Percentiles rank a stretch among this genome's conserved stretches.
Conservation (phyloP, 2,888 invertebrate genomes). For the Endomychus coccineus region DNA sequence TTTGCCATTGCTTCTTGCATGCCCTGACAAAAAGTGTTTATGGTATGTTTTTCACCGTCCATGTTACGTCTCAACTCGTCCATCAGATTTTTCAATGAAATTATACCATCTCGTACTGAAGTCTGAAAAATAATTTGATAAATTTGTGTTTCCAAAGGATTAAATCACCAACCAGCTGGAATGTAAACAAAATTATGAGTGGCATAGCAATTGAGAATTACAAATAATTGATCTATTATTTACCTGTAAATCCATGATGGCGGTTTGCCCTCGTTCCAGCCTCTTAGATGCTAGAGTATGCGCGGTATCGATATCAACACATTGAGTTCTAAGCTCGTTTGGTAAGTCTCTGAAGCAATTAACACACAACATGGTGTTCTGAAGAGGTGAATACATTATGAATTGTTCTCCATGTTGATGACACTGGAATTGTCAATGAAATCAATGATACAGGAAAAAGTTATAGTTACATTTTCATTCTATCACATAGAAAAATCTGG, state of each 20-base stretch:
- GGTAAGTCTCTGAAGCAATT: conserved; percentile 66
- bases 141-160: too few species aligned
- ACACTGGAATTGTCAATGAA: conserved; percentile 52
- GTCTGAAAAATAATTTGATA: conserved; percentile 48
- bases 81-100: conserved; percentile 57
- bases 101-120: conserved; percentile 59
- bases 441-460: too few species aligned
- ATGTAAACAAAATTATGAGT: too few species aligned
- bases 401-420: conserved; percentile 63
- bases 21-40: conserved; percentile 59
- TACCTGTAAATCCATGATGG: conserved; percentile 42
- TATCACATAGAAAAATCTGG: too few species aligned
- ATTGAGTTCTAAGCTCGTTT: conserved; percentile 58
- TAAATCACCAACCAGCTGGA: too few species aligned
- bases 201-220: too few species aligned
- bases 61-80: conserved; percentile 60
- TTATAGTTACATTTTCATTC: too few species aligned
- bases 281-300: conserved; percentile 63
- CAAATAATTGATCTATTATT: too few species aligned
- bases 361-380: conserved; percentile 64
- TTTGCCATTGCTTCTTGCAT: conserved; percentile 59
- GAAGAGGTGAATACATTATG: conserved; percentile 65
- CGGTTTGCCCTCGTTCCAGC: conserved; percentile 54
- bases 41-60: conserved; percentile 57
- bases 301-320: conserved; percentile 68